These are phyloP conservation scores for Amazona vittata DNA, from an alignment of 2,113 vertebrate genomes.

Conservation along the genomic window DNA sequence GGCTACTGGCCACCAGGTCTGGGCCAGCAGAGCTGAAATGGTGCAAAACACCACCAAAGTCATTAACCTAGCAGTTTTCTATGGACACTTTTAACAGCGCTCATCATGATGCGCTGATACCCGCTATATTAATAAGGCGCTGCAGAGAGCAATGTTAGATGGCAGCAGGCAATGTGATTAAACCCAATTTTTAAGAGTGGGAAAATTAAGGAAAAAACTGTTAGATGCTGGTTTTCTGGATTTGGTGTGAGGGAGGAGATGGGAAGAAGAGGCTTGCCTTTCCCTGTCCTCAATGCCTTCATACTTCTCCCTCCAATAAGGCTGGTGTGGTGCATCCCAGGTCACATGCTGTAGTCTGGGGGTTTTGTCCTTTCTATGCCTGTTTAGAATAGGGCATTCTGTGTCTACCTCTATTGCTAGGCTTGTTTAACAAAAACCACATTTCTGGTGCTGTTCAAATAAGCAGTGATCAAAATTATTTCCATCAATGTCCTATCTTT, in stretches of 20 bases:
- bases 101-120: neutral
- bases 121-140: neutral
- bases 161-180: neutral
- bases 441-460: neutral
- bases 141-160: constrained; percentile 22
- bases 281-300: neutral
- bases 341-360: neutral
- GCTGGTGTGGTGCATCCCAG: neutral
- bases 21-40: neutral
- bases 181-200: neutral
- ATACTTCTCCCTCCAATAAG: neutral
- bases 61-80: constrained; percentile 17
- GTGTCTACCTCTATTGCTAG: neutral
- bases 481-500: neutral
- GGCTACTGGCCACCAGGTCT: neutral
- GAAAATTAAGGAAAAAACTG: neutral
- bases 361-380: neutral
- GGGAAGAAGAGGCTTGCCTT: neutral
- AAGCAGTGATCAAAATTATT: neutral
- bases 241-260: neutral
- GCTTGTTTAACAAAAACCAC: neutral
- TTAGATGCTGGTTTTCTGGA: neutral
- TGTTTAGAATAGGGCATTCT: neutral
- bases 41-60: neutral
- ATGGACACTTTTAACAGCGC: neutral